Evolutionary conservation across 2,888 invertebrate genomes (phyloP).

Genomic region (Athetis lepigone): DNA sequence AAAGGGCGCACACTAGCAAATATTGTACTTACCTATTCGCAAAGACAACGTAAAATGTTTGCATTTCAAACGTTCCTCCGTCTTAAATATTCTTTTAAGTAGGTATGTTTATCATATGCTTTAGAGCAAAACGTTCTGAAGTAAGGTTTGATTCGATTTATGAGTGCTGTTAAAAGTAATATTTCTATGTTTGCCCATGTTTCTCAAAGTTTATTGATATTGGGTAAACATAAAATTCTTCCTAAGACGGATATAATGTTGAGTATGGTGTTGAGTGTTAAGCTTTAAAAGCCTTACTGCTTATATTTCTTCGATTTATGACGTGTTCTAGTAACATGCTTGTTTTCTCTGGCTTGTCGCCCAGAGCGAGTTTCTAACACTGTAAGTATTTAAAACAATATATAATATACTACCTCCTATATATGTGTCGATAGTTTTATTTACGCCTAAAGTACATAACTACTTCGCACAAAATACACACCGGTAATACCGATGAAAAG

Average conservation of each 20-base stretch:
- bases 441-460: too few species aligned
- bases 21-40: slow-evolving; percentile 65
- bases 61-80: slow-evolving; percentile 55
- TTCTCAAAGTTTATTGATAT: slow-evolving; percentile 5
- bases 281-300: neutral
- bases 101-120: slow-evolving; percentile 34
- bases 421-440: too few species aligned
- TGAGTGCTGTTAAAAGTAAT: neutral
- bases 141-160: slow-evolving; percentile 31
- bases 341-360: neutral
- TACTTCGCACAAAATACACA: neutral
- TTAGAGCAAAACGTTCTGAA: slow-evolving; percentile 24
- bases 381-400: too few species aligned
- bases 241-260: neutral
- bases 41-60: slow-evolving; percentile 67
- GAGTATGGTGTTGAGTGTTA: neutral
- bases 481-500: slow-evolving; percentile 1
- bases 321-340: slow-evolving; percentile 1
- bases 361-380: neutral
- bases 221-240: neutral
- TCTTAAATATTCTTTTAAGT: slow-evolving; percentile 53
- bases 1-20: slow-evolving; percentile 65
- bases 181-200: neutral
- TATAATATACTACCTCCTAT: too few species aligned
- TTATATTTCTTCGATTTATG: neutral